Evolutionary conservation across 1,140 invertebrate genomes (phyloP).

Genomic region (Meloidogyne chitwoodi): DNA sequence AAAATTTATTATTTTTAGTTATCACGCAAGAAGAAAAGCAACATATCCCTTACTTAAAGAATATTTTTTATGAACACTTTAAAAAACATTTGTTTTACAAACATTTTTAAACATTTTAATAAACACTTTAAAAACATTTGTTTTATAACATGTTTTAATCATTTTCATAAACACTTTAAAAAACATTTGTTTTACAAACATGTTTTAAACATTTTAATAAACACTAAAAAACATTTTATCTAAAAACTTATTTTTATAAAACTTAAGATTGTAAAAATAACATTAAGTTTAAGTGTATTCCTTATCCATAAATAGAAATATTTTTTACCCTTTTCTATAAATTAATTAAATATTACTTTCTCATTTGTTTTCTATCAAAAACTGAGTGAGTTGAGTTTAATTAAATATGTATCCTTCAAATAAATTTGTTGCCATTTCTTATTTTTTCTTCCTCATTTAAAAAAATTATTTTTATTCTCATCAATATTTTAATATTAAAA

Average conservation of each 20-base stretch:
- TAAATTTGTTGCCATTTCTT: neutral
- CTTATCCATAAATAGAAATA: neutral
- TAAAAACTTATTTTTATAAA: too few relatives aligned
- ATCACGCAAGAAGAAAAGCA: neutral
- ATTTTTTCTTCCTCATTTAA: neutral
- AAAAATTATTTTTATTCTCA: neutral
- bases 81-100: too few relatives aligned
- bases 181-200: too few relatives aligned
- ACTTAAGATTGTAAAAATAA: too few relatives aligned
- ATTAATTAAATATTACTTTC: neutral
- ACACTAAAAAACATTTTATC: too few relatives aligned
- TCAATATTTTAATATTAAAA: neutral
- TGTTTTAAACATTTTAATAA: too few relatives aligned
- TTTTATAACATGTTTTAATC: too few relatives aligned
- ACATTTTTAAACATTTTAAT: too few relatives aligned
- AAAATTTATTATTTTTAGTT: neutral
- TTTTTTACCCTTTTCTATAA: neutral
- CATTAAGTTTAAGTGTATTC: too few relatives aligned
- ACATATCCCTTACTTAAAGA: neutral
- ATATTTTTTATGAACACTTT: too few relatives aligned
- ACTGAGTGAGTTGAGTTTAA: neutral
- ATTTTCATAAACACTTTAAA: too few relatives aligned
- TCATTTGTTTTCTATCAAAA: neutral
- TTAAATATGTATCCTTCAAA: neutral
- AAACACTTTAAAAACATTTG: too few relatives aligned